phyloP scores from a whole-genome alignment of 2,113 vertebrate genomes.

The Reinhardtius hippoglossoides region DNA sequence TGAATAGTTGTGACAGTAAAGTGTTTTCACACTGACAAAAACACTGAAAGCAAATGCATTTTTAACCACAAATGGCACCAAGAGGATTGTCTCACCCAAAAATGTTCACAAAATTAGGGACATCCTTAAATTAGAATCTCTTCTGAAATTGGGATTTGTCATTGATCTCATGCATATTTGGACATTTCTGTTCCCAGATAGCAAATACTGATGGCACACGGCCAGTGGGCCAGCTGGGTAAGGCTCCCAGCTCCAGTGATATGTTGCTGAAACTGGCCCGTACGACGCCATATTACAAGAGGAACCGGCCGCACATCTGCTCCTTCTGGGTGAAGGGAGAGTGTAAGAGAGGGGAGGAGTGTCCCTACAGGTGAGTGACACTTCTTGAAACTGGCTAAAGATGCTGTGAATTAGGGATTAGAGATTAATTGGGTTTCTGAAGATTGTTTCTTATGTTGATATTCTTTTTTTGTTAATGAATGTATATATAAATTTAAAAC shows the following conservation, averaged over 20 bases:
- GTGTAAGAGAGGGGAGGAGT: conserved; percentile 98
- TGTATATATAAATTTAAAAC: not conserved
- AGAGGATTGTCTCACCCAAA: not conserved
- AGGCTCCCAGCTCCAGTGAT: conserved; percentile 93
- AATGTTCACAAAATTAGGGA: too few relatives aligned
- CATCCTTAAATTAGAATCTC: too few relatives aligned
- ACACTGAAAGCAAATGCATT: too few relatives aligned
- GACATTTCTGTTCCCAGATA: conserved; percentile 82
- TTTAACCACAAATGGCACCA: too few relatives aligned
- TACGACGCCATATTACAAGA: conserved; percentile 98
- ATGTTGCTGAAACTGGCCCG: conserved; percentile 97
- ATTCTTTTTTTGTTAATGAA: too few relatives aligned
- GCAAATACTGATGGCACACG: conserved; percentile 93
- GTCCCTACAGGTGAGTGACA: conserved; percentile 91
- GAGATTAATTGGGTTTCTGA: not conserved
- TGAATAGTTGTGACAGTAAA: too few relatives aligned
- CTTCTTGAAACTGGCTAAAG: not conserved
- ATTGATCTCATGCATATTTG: not conserved
- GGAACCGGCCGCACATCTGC: conserved; percentile 97
- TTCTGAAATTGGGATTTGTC: not conserved
- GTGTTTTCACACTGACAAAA: not conserved
- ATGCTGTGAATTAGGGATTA: not conserved
- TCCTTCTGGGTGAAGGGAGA: conserved; percentile 99
- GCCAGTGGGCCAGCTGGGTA: conserved; percentile 92
- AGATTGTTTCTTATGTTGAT: not conserved